Conservation (phyloP, 2,888 invertebrate genomes). For the Gryllus longicercus region DNA sequence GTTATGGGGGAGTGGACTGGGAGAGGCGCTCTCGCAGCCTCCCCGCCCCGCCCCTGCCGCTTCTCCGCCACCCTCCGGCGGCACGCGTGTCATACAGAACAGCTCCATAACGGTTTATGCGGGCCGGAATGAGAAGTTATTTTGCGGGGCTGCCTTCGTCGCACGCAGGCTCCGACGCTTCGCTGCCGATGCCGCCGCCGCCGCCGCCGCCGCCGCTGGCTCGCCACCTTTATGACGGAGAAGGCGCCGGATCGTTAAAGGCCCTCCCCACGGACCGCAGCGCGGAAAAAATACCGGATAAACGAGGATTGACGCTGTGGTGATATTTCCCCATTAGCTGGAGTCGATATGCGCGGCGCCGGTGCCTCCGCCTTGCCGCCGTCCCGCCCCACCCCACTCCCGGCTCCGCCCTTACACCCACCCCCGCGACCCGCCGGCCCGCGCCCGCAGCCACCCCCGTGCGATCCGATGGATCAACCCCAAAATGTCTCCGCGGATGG, state of each 20-base stretch:
- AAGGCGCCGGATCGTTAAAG: conserved; percentile 18
- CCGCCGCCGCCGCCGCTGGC: not conserved
- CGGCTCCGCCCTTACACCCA: too few relatives aligned
- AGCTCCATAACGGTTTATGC: conserved; percentile 22
- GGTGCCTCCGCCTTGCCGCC: not conserved
- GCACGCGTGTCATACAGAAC: not conserved
- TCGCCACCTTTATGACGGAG: conserved; percentile 19
- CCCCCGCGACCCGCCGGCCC: too few relatives aligned
- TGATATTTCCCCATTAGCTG: conserved; percentile 32
- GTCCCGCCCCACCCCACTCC: too few relatives aligned
- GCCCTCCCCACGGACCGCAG: not conserved
- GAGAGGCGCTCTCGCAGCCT: not conserved
- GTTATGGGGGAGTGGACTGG: not conserved
- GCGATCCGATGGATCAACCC: too few relatives aligned
- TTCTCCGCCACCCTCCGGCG: not conserved
- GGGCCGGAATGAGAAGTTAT: conserved; percentile 19
- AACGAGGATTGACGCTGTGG: conserved; percentile 23
- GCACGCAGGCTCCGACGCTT: not conserved
- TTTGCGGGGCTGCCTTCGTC: not conserved
- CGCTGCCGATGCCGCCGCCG: not conserved
- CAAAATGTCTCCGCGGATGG: too few relatives aligned
- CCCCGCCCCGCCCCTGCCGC: not conserved
- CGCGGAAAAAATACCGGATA: conserved; percentile 11
- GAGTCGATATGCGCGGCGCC: conserved; percentile 21
- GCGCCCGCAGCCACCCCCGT: too few relatives aligned